Conservation (phyloP, 2,113 vertebrate genomes). For the Notechis scutatus region DNA sequence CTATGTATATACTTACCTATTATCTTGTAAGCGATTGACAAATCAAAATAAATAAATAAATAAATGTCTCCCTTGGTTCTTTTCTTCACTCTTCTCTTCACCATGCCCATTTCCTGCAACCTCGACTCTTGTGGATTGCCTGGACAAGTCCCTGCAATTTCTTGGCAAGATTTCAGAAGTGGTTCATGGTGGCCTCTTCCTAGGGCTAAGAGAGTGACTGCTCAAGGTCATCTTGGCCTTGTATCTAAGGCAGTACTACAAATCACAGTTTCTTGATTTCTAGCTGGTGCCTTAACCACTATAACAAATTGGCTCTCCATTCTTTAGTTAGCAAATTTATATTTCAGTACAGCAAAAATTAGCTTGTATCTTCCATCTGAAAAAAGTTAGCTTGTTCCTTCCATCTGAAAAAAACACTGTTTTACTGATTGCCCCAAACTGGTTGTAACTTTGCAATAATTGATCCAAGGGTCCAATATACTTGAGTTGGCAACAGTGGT, state of each 20-base stretch:
- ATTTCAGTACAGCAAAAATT: not conserved
- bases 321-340: not conserved
- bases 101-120: too few relatives aligned
- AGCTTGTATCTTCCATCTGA: not conserved
- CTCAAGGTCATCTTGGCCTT: not conserved
- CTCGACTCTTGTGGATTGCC: not conserved
- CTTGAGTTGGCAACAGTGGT: not conserved
- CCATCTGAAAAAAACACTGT: not conserved
- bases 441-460: slow-evolving; percentile 20
- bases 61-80: too few relatives aligned
- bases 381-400: not conserved
- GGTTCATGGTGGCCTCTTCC: not conserved
- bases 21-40: too few relatives aligned
- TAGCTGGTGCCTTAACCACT: not conserved
- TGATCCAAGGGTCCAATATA: not conserved
- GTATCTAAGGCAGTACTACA: not conserved
- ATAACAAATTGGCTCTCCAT: not conserved
- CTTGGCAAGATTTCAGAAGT: not conserved
- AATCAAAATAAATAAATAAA: too few relatives aligned
- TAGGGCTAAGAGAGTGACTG: not conserved
- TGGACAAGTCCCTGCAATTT: not conserved
- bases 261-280: not conserved
- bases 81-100: too few relatives aligned
- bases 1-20: too few relatives aligned
- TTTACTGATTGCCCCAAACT: slow-evolving; percentile 3